phyloP scores from a whole-genome alignment of 2,888 invertebrate species.

The Drosophila multiciliata region DNA sequence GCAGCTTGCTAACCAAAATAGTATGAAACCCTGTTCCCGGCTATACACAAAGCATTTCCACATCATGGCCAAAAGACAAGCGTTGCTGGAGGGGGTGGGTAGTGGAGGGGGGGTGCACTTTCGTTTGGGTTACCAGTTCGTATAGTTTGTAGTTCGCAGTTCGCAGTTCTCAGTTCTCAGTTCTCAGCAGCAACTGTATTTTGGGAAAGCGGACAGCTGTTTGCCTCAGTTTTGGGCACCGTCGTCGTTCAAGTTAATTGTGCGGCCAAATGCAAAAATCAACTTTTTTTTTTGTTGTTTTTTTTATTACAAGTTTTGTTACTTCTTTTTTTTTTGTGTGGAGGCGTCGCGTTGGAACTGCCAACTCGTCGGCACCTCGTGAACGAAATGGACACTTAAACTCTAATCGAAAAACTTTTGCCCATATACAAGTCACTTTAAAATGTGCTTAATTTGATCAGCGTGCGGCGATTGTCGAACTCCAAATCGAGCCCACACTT shows the following conservation, averaged over 20 bases:
- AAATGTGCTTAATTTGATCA: constrained; percentile 79
- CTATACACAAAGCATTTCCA: constrained; percentile 48
- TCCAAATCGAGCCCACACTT: constrained; percentile 12
- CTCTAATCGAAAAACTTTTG: constrained; percentile 80
- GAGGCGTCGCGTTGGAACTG: constrained; percentile 27
- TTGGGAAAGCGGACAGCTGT: constrained; percentile 67
- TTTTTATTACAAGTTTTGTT: constrained; percentile 50
- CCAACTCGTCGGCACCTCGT: constrained; percentile 71
- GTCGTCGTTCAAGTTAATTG: constrained; percentile 75
- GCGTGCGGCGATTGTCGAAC: constrained; percentile 74
- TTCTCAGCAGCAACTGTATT: constrained; percentile 25
- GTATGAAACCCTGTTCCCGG: constrained; percentile 43
- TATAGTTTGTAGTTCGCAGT: constrained; percentile 16
- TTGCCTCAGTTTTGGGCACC: constrained; percentile 32
- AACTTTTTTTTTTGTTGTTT: constrained; percentile 63
- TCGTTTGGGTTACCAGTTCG: constrained; percentile 24
- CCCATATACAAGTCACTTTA: constrained; percentile 80
- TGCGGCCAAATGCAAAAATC: constrained; percentile 79
- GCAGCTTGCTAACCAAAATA: constrained; percentile 71
- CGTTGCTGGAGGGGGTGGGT: constrained; percentile 31
- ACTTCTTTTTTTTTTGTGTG: constrained; percentile 16
- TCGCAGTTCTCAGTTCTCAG: neutral
- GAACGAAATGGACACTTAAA: constrained; percentile 77
- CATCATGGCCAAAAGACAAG: constrained; percentile 50
- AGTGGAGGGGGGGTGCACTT: constrained; percentile 11